phyloP scores from a whole-genome alignment of 2,888 invertebrate genomes.

The Apotomis turbidana region DNA sequence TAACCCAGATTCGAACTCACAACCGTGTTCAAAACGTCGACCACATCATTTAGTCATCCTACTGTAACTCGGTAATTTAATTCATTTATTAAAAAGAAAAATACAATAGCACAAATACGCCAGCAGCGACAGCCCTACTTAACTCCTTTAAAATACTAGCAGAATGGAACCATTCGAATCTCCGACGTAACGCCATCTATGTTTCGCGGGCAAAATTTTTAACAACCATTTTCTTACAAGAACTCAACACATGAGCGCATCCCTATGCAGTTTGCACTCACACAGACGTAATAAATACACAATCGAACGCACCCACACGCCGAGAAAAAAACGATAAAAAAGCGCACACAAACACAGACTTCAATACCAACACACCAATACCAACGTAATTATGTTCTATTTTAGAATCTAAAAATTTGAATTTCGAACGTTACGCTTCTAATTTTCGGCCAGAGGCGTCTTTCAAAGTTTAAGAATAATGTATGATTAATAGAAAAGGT shows the following conservation, averaged over 20 bases:
- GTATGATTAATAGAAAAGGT: slow-evolving; percentile 64
- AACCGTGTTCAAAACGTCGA: no score
- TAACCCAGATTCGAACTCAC: no score
- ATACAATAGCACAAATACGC: background rate
- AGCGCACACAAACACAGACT: slow-evolving; percentile 66
- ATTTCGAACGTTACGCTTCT: slow-evolving; percentile 40
- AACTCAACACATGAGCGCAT: slow-evolving; percentile 65
- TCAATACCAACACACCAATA: slow-evolving; percentile 49
- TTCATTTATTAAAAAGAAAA: background rate
- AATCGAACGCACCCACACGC: slow-evolving; percentile 82
- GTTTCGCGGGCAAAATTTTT: slow-evolving; percentile 78
- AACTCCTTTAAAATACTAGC: slow-evolving; percentile 15
- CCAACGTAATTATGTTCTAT: slow-evolving; percentile 51
- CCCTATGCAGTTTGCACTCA: slow-evolving; percentile 58
- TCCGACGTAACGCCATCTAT: slow-evolving; percentile 81
- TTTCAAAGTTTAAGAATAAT: slow-evolving; percentile 51
- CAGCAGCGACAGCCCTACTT: slow-evolving; percentile 14
- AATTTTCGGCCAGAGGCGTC: slow-evolving; percentile 44
- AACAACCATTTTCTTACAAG: slow-evolving; percentile 83
- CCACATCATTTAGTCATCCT: no score
- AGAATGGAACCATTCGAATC: slow-evolving; percentile 57
- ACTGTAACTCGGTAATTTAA: background rate
- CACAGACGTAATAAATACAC: slow-evolving; percentile 58
- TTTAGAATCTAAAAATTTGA: slow-evolving; percentile 50
- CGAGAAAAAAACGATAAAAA: slow-evolving; percentile 83